These are phyloP conservation scores for Tipula vernalis DNA, from an alignment of 2,888 invertebrate genomes.

Conservation along the genomic window DNA sequence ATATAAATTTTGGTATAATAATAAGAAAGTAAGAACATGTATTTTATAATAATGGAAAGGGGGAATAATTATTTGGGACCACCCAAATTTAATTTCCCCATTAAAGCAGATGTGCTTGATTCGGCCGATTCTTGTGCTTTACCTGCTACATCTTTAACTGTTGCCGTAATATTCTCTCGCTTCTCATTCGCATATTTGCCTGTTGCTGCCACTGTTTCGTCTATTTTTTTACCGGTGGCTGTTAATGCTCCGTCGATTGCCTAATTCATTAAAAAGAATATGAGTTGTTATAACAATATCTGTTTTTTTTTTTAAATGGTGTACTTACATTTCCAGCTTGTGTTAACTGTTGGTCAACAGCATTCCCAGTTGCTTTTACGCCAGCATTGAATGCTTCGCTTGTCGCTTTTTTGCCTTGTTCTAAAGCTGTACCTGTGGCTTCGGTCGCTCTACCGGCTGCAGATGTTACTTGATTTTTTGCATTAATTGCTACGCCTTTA, in stretches of 20 bases:
- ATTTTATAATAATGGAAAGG: too few relatives aligned
- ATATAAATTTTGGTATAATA: too few relatives aligned
- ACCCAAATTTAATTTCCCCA: conserved; percentile 32
- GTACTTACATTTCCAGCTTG: conserved; percentile 32
- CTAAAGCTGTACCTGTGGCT: conserved; percentile 35
- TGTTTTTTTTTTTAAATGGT: too few relatives aligned
- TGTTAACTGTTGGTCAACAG: conserved; percentile 37
- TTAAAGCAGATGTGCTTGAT: conserved; percentile 28
- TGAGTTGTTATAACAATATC: not conserved
- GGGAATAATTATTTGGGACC: not conserved
- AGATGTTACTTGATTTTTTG: conserved; percentile 30
- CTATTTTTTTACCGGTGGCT: conserved; percentile 43
- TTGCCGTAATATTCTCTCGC: conserved; percentile 31
- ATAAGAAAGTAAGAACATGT: too few relatives aligned
- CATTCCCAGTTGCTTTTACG: conserved; percentile 36
- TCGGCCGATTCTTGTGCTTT: conserved; percentile 29
- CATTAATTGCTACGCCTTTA: conserved; percentile 25
- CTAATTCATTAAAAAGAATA: not conserved
- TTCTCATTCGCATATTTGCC: conserved; percentile 49
- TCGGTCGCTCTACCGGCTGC: conserved; percentile 29
- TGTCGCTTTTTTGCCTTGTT: conserved; percentile 37
- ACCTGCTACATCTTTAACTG: conserved; percentile 27
- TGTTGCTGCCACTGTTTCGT: conserved; percentile 48
- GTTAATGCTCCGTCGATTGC: conserved; percentile 45
- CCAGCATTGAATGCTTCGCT: conserved; percentile 38